Base-by-base conservation (phyloP, 2,888 invertebrate species). In the Chymomyza fuscimana region DNA sequence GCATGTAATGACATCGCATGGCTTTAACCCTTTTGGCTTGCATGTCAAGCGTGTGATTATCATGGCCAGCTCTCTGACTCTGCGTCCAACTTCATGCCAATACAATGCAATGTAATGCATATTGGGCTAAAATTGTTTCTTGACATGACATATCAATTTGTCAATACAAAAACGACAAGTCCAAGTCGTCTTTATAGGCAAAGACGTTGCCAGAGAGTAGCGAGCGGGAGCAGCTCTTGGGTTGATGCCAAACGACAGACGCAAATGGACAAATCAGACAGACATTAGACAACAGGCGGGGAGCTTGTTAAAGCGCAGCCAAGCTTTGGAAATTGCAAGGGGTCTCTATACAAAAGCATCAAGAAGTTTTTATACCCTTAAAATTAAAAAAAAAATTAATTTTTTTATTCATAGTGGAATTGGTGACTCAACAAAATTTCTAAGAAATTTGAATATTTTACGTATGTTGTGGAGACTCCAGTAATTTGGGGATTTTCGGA, bases 141-240 rank as follows among this genome's bases (percentile, higher is more conserved):
- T 89, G 88, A 90, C 91, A 91, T 91, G 91, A 90, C 88, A 91
- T 89, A 88, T 90, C 89, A 90, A 91, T 91, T 91, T 89, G 86
- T 78, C 85, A 84, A 87, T 84, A 79, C 82, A 76, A 86, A 78
- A 86, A 80, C 87, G 81, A 64, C 66, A 75, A 58, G 15, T 58
- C 19, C 58, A 22, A 25, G 19, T 54, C 22, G 15, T 9, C 15
- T 54, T 22, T 46, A 12, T 46, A 12, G 12, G 40, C 40, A 10
- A 12, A 76, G 73, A 71, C 68, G 65, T 63, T 58, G 73, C 75
- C 80, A 65, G 78, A 66, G 78, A 58, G 73, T 75, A 73, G 67
- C 64, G 70, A 73, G 67, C 64, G 70, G 66, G 66, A 61, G 62
- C 12, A 12, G 40, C 50, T 19, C 40, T 56, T n/a, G 51, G n/a